Evolutionary conservation across 2,113 vertebrate species (phyloP).

Genomic region (Stegastes partitus): DNA sequence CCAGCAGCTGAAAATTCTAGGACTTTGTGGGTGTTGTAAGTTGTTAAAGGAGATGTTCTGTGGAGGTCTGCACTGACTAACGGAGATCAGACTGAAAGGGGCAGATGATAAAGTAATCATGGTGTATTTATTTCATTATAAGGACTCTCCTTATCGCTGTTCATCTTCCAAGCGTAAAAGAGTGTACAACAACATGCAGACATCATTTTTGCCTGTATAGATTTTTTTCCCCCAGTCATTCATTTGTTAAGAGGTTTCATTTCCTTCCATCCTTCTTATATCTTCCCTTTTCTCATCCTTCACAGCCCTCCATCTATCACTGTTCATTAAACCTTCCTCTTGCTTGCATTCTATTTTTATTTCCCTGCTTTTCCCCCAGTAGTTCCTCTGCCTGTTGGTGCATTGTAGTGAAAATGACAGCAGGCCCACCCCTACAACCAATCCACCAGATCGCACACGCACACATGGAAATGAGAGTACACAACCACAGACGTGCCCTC

Average conservation of each 20-base stretch:
- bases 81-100: background rate
- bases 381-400: constrained; percentile 37
- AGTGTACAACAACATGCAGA: background rate
- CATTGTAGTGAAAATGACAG: constrained; percentile 69
- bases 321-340: constrained; percentile 11
- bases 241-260: background rate
- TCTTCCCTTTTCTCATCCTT: background rate
- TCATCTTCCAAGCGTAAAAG: no score
- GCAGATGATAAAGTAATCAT: background rate
- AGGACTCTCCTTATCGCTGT: background rate
- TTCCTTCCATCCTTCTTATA: background rate
- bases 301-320: background rate
- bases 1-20: no score
- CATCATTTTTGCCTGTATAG: background rate
- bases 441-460: constrained; percentile 36
- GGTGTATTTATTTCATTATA: background rate
- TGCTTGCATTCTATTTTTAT: constrained; percentile 48
- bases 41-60: background rate
- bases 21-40: no score
- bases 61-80: background rate
- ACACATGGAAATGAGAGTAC: constrained; percentile 1
- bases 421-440: constrained; percentile 54
- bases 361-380: constrained; percentile 10
- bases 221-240: background rate
- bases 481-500: constrained; percentile 1